Evolutionary conservation across 2,888 invertebrate genomes (phyloP).

Genomic region (Lymantria monacha): DNA sequence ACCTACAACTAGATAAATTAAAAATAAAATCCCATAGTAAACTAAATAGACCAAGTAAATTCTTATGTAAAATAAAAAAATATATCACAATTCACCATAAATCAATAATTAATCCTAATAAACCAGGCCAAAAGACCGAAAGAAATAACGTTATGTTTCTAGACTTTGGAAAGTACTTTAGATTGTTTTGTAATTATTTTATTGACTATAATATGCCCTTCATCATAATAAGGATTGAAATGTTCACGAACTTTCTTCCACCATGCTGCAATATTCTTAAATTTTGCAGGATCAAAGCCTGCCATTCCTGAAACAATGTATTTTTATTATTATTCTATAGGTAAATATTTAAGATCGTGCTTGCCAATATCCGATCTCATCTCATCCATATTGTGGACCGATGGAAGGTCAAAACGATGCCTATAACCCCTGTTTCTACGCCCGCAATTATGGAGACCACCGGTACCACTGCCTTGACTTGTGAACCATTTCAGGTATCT

Average conservation of each 20-base stretch:
- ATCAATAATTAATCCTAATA: no score
- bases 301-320: constrained; percentile 80
- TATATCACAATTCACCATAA: not conserved
- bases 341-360: not conserved
- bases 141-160: constrained; percentile 4
- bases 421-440: no score
- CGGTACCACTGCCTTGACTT: no score
- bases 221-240: constrained; percentile 85
- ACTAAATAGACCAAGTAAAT: no score
- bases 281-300: constrained; percentile 85
- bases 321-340: not conserved
- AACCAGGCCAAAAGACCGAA: no score
- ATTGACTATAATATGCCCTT: constrained; percentile 82
- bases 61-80: not conserved
- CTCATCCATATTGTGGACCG: no score
- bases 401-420: no score
- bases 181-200: constrained; percentile 66
- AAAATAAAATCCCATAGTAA: no score
- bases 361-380: no score
- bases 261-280: constrained; percentile 85
- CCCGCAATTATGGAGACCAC: no score
- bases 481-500: no score
- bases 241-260: constrained; percentile 82
- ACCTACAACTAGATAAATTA: no score
- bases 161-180: constrained; percentile 44